Conservation (phyloP, 2,113 vertebrate genomes). For the Galemys pyrenaicus region DNA sequence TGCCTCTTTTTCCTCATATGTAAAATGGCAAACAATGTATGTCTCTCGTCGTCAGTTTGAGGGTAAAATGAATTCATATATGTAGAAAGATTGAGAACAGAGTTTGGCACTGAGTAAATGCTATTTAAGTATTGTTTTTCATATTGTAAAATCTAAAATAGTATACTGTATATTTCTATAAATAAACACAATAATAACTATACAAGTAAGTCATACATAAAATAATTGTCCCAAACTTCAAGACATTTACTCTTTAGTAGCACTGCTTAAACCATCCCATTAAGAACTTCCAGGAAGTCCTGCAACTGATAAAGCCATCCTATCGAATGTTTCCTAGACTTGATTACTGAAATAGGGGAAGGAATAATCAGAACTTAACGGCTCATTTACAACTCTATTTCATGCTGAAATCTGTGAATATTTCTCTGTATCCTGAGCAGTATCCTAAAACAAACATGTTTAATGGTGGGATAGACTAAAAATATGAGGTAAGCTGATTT, state of each 20-base stretch:
- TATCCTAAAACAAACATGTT: neutral
- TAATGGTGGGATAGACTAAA: neutral
- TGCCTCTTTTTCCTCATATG: neutral
- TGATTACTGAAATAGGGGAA: neutral
- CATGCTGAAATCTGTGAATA: neutral
- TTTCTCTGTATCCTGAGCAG: neutral
- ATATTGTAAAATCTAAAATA: slow-evolving; percentile 29
- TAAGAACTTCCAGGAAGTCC: neutral
- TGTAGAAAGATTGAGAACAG: neutral
- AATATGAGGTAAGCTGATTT: neutral
- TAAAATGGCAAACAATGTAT: neutral
- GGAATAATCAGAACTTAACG: neutral
- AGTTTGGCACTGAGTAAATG: neutral
- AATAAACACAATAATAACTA: neutral
- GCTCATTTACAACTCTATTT: neutral
- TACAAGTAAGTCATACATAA: neutral
- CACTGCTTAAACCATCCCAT: neutral
- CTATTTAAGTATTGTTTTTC: slow-evolving; percentile 7
- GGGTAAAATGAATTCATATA: neutral
- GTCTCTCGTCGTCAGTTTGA: slow-evolving; percentile 1
- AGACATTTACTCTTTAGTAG: neutral
- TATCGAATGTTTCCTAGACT: neutral
- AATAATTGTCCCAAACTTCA: neutral
- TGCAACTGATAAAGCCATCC: neutral
- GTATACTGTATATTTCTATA: neutral